Conservation (phyloP, 2,888 invertebrate genomes). For the Meloe dianella region DNA sequence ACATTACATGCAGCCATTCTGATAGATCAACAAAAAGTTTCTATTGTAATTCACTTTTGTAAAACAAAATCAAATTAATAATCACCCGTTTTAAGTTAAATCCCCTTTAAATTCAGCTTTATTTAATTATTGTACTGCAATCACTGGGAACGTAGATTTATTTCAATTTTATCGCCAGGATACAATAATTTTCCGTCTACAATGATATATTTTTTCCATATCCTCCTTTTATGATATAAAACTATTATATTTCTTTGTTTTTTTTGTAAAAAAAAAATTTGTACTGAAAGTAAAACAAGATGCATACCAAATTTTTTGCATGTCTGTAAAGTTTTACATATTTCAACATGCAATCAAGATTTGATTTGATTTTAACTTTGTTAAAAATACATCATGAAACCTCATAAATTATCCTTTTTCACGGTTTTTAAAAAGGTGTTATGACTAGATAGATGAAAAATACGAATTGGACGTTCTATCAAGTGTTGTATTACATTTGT, state of each 20-base stretch:
- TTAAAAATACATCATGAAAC: not conserved
- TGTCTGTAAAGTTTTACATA: constrained; percentile 18
- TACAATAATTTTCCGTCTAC: not conserved
- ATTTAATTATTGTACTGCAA: not conserved
- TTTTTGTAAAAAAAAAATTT: too few species aligned
- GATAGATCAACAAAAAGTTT: not conserved
- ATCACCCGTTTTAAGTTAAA: too few species aligned
- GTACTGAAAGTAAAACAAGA: constrained; percentile 11
- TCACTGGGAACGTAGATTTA: not conserved
- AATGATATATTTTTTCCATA: not conserved
- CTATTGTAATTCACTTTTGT: too few species aligned
- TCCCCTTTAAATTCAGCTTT: not conserved
- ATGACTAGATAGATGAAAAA: not conserved
- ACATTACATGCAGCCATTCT: not conserved
- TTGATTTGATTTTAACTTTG: not conserved
- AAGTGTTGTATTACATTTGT: not conserved
- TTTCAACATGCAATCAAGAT: constrained; percentile 17
- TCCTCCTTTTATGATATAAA: constrained; percentile 1
- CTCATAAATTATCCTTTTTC: not conserved
- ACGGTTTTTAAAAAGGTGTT: too few species aligned
- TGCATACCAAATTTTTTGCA: constrained; percentile 16
- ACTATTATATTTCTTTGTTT: constrained; percentile 1
- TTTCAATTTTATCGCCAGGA: not conserved
- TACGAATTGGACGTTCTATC: not conserved
- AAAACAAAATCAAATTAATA: too few species aligned